Evolutionary conservation across 2,797 vertebrate genomes (phyloP).

Genomic region (Agapornis canus): DNA sequence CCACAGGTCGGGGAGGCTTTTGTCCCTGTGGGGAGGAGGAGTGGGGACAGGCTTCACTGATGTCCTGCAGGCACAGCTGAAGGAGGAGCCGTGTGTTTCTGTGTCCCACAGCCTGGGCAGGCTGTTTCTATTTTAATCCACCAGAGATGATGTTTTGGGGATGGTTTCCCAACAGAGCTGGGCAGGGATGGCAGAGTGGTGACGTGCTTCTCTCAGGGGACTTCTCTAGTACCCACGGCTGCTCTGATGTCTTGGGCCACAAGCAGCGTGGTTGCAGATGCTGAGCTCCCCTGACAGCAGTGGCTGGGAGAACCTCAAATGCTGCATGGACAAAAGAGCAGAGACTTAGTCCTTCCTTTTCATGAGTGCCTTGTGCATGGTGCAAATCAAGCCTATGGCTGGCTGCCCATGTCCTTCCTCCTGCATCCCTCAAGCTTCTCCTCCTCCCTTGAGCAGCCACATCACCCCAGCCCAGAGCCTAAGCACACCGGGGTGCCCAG

Average conservation of each 20-base stretch:
- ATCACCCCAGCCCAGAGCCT: not conserved
- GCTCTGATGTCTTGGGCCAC: not conserved
- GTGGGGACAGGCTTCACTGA: not conserved
- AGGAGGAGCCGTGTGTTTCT: not conserved
- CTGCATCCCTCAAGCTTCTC: not conserved
- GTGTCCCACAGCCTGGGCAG: not conserved
- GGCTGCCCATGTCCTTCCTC: not conserved
- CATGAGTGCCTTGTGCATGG: fast-evolving
- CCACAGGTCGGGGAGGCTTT: not conserved
- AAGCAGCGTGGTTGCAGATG: not conserved
- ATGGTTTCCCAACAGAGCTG: not conserved
- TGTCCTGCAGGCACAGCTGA: fast-evolving
- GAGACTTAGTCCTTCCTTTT: not conserved
- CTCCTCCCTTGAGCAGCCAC: not conserved
- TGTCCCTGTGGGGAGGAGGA: not conserved
- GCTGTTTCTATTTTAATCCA: not conserved
- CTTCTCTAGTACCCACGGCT: fast-evolving
- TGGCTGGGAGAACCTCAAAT: not conserved
- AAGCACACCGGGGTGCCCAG: fast-evolving
- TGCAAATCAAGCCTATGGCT: not conserved
- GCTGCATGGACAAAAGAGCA: not conserved
- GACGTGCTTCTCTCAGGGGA: not conserved
- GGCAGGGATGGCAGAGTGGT: too few species aligned
- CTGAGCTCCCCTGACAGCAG: not conserved
- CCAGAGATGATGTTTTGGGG: not conserved